These are phyloP conservation scores for Cephus nigrinus DNA, from an alignment of 2,888 invertebrate genomes.

Conservation along the genomic window DNA sequence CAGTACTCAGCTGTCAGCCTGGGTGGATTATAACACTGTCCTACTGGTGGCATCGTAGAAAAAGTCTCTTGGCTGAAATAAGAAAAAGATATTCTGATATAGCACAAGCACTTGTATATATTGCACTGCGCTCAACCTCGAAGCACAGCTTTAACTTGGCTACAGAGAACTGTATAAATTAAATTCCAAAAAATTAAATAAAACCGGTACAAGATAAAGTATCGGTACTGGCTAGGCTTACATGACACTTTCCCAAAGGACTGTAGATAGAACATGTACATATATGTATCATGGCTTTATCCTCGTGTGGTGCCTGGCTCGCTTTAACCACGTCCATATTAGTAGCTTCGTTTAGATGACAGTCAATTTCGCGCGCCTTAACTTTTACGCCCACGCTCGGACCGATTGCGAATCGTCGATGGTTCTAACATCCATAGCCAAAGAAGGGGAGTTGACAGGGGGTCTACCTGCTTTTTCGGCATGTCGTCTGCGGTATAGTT, in stretches of 20 bases:
- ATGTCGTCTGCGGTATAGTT: too few relatives aligned
- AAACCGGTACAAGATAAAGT: too few relatives aligned
- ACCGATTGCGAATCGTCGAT: not conserved
- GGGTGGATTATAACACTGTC: not conserved
- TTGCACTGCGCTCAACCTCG: not conserved
- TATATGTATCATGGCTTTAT: not conserved
- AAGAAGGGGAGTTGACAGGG: too few relatives aligned
- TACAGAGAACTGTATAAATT: not conserved
- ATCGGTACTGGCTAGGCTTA: not conserved
- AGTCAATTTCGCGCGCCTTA: conserved; percentile 20
- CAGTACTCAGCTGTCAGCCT: not conserved
- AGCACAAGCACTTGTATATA: not conserved
- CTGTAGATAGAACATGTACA: not conserved
- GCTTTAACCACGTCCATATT: conserved; percentile 30
- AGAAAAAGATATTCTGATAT: not conserved
- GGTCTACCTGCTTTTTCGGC: too few relatives aligned
- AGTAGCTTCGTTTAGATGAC: conserved; percentile 34
- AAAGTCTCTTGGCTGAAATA: not conserved
- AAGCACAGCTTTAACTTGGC: not conserved
- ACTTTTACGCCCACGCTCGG: not conserved
- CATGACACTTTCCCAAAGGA: not conserved
- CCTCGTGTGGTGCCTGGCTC: not conserved
- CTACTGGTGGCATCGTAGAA: not conserved
- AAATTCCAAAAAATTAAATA: not conserved
- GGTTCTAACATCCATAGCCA: not conserved